These are phyloP conservation scores for Chymomyza fuscimana DNA, from an alignment of 2,888 invertebrate species.

Conservation along the genomic window DNA sequence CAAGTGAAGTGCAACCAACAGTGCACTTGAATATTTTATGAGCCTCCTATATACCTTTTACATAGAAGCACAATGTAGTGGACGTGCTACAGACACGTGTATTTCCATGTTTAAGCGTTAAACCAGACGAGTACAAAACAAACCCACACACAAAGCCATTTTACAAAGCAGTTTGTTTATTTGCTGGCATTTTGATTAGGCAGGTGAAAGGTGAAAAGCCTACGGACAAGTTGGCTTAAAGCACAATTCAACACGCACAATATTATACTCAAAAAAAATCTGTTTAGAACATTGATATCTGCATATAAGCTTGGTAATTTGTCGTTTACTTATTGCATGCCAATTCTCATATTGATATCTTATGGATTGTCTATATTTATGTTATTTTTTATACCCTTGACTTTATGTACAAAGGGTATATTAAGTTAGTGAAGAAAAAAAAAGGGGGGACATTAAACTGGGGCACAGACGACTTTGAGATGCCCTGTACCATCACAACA, in stretches of 20 bases:
- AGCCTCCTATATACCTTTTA: constrained; percentile 34
- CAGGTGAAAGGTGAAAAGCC: constrained; percentile 62
- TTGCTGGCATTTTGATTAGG: constrained; percentile 49
- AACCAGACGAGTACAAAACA: background rate
- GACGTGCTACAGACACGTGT: background rate
- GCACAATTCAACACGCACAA: constrained; percentile 21
- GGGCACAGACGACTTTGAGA: too few species aligned
- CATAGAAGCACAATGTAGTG: background rate
- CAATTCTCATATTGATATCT: constrained; percentile 51
- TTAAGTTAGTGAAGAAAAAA: too few species aligned
- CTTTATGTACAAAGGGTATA: too few species aligned
- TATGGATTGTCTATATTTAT: background rate
- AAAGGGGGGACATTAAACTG: too few species aligned
- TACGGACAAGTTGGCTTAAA: constrained; percentile 27
- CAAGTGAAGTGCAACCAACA: constrained; percentile 54
- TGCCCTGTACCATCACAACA: too few species aligned
- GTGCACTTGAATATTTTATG: constrained; percentile 73
- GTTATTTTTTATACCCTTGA: constrained; percentile 34
- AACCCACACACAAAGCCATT: background rate
- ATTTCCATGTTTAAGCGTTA: background rate
- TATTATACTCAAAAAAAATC: background rate
- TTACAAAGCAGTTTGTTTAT: constrained; percentile 4
- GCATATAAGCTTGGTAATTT: constrained; percentile 47
- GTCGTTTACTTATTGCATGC: constrained; percentile 17
- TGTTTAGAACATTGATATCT: constrained; percentile 44